Base-by-base conservation (phyloP, 2,888 invertebrate genomes). In the Pomacea canaliculata region DNA sequence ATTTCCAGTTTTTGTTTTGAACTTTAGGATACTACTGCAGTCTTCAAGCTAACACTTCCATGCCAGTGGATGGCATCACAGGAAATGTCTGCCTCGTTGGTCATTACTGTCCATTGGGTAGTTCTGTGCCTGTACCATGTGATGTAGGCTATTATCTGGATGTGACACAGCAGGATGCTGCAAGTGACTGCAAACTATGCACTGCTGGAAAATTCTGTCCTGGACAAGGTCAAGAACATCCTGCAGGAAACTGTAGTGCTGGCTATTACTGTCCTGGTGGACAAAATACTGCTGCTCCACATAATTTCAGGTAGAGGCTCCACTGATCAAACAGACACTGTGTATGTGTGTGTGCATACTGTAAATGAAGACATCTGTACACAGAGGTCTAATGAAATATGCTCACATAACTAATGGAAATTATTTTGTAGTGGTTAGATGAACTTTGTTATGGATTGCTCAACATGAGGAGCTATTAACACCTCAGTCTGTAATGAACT, bases 181-280 rank as follows among this genome's bases (percentile, higher is more conserved):
- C 81, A 8, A 65, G 80, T 27, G 88, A 89, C 81, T 90, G 89
- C 81, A 79, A 80, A n/a, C 78, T 81, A 23, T 88, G 88, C 70
- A 81, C 85, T 0, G 83, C 83, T n/a, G 88, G 87, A 0, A 79
- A 81, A 77, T 89, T 85, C 79, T 90, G 90, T 79, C 87, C 87
- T 10, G 85, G 85, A 7, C 80, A 80, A 7, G 89, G 89, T 19
- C 78, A 78, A 18, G 79, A 80, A 12, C 37, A 80, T 9, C 88
- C 89, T 0, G 76, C 81, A 0, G 89, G 87, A n/a, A 80, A 83
- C 80, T 90, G 90, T 79, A 79, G 78, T 68, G 82, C 86, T 16
- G 89, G 89, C 12, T 89, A 88, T 79, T 90, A 85, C 79, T 89
- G 90, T 74, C 89, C 90, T 19, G 83, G 83, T 49, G 86, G 86